Evolutionary conservation across 2,888 invertebrate genomes (phyloP), one percentile per base, ranked within the genome.

Genomic region (Agelastica alni): DNA sequence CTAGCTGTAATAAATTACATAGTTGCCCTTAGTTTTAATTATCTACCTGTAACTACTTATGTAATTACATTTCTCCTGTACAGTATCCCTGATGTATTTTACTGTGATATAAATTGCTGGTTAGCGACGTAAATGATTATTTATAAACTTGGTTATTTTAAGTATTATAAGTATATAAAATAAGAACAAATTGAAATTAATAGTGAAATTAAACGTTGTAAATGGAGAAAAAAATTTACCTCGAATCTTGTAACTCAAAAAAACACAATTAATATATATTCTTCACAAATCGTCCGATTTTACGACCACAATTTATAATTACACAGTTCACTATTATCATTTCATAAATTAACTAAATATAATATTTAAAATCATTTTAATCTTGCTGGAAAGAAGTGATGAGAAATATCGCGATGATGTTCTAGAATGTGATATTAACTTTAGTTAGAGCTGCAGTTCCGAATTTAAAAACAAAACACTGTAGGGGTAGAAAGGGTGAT

Each of bases 401-500:
- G n/a, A n/a, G n/a, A n/a, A n/a, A n/a, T n/a, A n/a, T n/a, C n/a
- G n/a, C n/a, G n/a, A n/a, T n/a, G n/a, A n/a, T n/a, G n/a, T n/a
- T n/a, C n/a, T n/a, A n/a, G n/a, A n/a, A n/a, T n/a, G n/a, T n/a
- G n/a, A n/a, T n/a, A n/a, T n/a, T n/a, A n/a, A n/a, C n/a, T n/a
- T n/a, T n/a, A n/a, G n/a, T 22, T 13, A 12, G 31, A 18, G 30
- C 32, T 14, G 46, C 36, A 4, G 10, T 17, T 18, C 16, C 34
- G 10, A 32, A 37, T 51, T 41, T 46, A 55, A 51, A 51, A 56
- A 46, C 56, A 56, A 56, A 51, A 56, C 47, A 51, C 43, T 16
- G 46, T 26, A 34, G 36, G 36, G 36, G 36, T 26, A 13, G 36
- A 14, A 22, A 42, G 53, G 61, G 56, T 62, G 61, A 62, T 46